Percentiles rank a stretch among this genome's conserved stretches.
Conservation (phyloP, 2,113 vertebrate genomes). For the Trichechus manatus region DNA sequence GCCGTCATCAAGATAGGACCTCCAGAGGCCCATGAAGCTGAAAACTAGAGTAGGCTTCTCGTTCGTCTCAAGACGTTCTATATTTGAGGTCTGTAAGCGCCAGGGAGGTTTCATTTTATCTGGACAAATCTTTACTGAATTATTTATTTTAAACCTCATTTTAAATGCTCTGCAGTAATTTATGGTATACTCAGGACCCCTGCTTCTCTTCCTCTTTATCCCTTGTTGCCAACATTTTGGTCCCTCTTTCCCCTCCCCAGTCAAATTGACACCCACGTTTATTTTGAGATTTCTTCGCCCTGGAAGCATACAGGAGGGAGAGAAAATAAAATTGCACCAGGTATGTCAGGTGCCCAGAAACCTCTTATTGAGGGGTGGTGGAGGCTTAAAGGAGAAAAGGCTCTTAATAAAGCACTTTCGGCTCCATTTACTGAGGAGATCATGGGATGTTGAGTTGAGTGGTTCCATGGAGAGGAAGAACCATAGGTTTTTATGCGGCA, state of each 20-base stretch:
- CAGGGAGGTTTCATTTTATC: background rate
- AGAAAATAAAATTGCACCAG: background rate
- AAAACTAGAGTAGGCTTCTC: background rate
- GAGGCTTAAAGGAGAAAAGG: background rate
- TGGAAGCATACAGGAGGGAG: background rate
- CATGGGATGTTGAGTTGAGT: background rate
- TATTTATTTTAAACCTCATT: background rate
- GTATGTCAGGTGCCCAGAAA: background rate
- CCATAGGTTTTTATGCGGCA: background rate
- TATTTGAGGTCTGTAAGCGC: background rate
- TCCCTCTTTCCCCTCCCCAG: background rate
- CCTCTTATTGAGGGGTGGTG: background rate
- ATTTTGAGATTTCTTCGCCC: background rate
- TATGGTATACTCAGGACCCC: background rate
- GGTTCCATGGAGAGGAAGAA: background rate
- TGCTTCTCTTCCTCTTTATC: background rate
- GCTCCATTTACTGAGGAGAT: background rate
- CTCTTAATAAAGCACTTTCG: background rate
- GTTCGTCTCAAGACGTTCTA: background rate
- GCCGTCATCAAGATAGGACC: background rate
- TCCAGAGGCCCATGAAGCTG: accelerated
- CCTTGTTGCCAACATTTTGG: background rate
- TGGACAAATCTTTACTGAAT: background rate
- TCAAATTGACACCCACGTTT: background rate
- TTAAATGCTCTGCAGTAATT: background rate